Conservation (phyloP, 2,888 invertebrate species). For the Drosophila mayaguana region DNA sequence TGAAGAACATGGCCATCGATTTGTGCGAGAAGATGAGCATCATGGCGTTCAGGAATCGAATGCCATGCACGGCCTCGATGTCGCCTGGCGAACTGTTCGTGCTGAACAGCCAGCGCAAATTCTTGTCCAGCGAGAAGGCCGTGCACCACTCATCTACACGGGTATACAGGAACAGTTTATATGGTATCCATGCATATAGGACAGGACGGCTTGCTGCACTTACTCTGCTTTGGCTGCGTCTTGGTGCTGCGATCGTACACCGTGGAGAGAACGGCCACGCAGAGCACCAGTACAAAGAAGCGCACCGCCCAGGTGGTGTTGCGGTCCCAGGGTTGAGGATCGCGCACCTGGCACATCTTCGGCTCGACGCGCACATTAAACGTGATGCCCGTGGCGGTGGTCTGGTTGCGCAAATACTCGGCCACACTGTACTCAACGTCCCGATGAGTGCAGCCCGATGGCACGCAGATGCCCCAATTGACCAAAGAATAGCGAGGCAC, state of each 20-base stretch:
- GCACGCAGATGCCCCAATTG: constrained; percentile 90
- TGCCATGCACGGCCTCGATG: constrained; percentile 88
- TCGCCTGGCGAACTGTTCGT: constrained; percentile 86
- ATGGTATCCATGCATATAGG: neutral
- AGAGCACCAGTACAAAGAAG: constrained; percentile 85
- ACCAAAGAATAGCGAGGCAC: constrained; percentile 89
- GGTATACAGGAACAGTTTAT: neutral
- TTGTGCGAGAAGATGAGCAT: constrained; percentile 89
- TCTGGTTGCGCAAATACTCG: constrained; percentile 85
- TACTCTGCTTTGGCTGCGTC: constrained; percentile 76
- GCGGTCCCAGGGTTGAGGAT: constrained; percentile 84
- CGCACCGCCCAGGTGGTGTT: constrained; percentile 86
- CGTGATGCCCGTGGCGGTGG: constrained; percentile 86
- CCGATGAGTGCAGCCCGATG: constrained; percentile 87
- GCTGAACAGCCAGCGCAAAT: constrained; percentile 86
- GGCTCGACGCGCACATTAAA: constrained; percentile 87
- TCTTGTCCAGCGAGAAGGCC: constrained; percentile 88
- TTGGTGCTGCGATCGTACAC: constrained; percentile 81
- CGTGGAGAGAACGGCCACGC: constrained; percentile 83
- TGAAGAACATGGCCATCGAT: constrained; percentile 90
- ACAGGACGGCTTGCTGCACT: constrained; percentile 30
- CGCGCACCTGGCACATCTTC: constrained; percentile 87
- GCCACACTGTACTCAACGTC: constrained; percentile 87
- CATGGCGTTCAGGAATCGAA: constrained; percentile 88
- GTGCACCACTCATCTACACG: constrained; percentile 86